Evolutionary conservation across 1,140 invertebrate species (phyloP).

Genomic region (Zaprionus nigranus): DNA sequence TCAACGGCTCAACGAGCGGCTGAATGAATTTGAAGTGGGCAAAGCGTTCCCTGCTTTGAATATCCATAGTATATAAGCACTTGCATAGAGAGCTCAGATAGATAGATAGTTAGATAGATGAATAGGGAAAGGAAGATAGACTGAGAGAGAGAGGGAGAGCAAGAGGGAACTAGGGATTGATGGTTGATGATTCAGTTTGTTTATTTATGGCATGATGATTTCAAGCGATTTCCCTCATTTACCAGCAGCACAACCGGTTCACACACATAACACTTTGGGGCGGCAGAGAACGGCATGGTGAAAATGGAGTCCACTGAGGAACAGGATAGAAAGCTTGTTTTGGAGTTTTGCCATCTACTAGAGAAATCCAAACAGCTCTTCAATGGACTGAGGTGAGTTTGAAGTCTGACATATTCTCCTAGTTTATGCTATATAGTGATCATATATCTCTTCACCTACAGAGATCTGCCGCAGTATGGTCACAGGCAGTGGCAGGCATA

Average conservation of each 20-base stretch:
- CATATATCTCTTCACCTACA: constrained; percentile 76
- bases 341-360: constrained; percentile 97
- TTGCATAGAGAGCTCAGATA: constrained; percentile 20
- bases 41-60: constrained; percentile 19
- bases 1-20: constrained; percentile 69
- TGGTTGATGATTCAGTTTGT: constrained; percentile 45
- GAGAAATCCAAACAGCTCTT: constrained; percentile 99
- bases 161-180: constrained; percentile 1
- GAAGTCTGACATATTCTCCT: too few relatives aligned
- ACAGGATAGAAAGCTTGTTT: constrained; percentile 96
- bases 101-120: constrained; percentile 21
- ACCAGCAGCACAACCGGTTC: constrained; percentile 61
- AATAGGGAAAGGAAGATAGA: background rate
- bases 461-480: constrained; percentile 98
- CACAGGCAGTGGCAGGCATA: constrained; percentile 99
- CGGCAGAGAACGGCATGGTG: constrained; percentile 84
- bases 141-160: too few relatives aligned
- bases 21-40: constrained; percentile 69
- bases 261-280: constrained; percentile 80
- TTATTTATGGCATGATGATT: constrained; percentile 34
- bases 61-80: constrained; percentile 14
- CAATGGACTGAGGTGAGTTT: constrained; percentile 93
- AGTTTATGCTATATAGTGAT: background rate
- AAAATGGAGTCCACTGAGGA: constrained; percentile 91
- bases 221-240: constrained; percentile 13